Conservation (phyloP, 2,797 vertebrate species). For the Leptatherina wallacei region DNA sequence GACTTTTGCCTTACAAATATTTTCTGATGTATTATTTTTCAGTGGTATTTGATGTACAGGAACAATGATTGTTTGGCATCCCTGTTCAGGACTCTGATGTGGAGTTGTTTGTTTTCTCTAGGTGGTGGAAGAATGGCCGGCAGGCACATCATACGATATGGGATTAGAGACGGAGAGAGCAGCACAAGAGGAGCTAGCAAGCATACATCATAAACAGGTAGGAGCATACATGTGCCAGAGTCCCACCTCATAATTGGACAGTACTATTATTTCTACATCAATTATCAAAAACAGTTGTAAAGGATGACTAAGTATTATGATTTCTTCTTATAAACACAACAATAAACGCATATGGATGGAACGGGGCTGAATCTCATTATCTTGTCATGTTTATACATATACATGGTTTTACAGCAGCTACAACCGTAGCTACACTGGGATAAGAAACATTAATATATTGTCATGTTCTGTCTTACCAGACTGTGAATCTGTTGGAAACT, state of each 20-base stretch:
- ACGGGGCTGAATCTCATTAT: too few species aligned
- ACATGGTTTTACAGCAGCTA: too few species aligned
- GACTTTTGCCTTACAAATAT: conserved; percentile 10
- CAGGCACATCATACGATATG: conserved; percentile 72
- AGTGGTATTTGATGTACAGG: neutral
- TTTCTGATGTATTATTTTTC: neutral
- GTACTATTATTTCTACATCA: neutral
- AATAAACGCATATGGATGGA: neutral
- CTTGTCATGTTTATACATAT: too few species aligned
- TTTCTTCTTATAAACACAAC: neutral
- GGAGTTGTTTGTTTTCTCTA: conserved; percentile 45
- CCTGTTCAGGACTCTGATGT: neutral
- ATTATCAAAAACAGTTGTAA: too few species aligned
- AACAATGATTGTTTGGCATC: neutral
- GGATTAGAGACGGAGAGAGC: conserved; percentile 76
- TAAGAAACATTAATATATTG: neutral
- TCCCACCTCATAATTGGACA: neutral
- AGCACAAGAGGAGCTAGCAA: conserved; percentile 72
- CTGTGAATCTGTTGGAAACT: conserved; percentile 77
- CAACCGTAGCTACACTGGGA: too few species aligned
- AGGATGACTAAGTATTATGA: too few species aligned
- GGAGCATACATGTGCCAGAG: neutral
- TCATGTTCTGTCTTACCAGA: conserved; percentile 71
- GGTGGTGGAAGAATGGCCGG: conserved; percentile 81
- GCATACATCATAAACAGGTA: conserved; percentile 82